These are phyloP conservation scores for Polydrusus cervinus DNA, from an alignment of 2,888 invertebrate genomes.

Conservation along the genomic window DNA sequence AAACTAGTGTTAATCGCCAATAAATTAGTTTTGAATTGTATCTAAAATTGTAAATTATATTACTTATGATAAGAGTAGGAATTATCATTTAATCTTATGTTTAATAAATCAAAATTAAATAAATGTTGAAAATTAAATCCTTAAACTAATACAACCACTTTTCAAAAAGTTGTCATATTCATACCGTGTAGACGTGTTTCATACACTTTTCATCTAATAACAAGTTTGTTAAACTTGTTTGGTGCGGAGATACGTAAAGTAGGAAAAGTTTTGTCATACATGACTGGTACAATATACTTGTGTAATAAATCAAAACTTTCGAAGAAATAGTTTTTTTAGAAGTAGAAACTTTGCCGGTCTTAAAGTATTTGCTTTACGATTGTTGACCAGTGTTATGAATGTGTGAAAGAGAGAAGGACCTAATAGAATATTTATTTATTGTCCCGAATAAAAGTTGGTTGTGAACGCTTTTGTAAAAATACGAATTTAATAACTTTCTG, in stretches of 20 bases:
- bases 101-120: neutral
- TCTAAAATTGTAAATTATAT: no score
- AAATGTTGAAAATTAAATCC: neutral
- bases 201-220: neutral
- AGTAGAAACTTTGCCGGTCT: neutral
- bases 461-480: neutral
- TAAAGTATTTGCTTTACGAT: conserved; percentile 11
- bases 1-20: no score
- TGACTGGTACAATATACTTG: neutral
- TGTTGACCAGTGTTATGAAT: neutral
- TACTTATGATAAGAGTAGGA: no score
- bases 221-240: conserved; percentile 18
- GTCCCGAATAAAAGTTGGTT: neutral
- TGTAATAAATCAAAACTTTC: conserved; percentile 12
- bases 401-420: neutral
- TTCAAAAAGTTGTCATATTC: conserved; percentile 13
- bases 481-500: no score
- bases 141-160: neutral
- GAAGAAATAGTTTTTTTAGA: neutral
- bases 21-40: no score
- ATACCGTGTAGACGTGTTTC: conserved; percentile 1
- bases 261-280: conserved; percentile 18
- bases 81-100: no score
- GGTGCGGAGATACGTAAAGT: conserved; percentile 7
- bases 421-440: neutral